Conservation (phyloP, 2,113 vertebrate species). For the Dasypus novemcinctus region DNA sequence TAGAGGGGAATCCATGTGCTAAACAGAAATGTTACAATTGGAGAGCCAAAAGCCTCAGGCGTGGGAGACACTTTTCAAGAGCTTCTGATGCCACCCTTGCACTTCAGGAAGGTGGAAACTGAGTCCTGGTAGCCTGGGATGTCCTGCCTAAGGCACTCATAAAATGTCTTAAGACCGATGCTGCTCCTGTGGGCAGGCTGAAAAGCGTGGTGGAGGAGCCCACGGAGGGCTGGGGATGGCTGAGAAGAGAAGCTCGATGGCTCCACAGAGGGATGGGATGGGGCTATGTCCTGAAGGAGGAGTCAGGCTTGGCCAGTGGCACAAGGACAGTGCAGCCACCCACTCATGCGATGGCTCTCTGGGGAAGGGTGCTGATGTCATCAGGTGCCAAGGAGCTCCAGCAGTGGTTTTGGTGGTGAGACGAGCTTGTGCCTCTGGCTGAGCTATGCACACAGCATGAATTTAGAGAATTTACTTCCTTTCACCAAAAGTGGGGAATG, state of each 20-base stretch:
- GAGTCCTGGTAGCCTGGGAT: background rate
- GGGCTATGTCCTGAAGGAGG: too few relatives aligned
- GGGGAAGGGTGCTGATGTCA: background rate
- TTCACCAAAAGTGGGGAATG: background rate
- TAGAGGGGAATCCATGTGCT: background rate
- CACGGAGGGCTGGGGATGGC: background rate
- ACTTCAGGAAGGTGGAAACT: background rate
- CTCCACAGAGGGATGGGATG: background rate
- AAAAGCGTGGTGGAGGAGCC: background rate
- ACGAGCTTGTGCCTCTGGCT: background rate
- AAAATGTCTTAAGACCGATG: background rate
- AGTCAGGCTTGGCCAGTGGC: background rate
- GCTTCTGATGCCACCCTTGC: background rate
- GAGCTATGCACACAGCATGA: background rate
- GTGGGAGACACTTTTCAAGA: background rate
- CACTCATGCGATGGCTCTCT: background rate
- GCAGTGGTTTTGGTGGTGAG: background rate
- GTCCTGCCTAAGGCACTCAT: background rate
- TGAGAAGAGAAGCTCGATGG: background rate
- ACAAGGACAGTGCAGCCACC: background rate
- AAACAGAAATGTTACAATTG: background rate
- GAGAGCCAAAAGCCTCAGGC: background rate
- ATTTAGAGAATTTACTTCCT: background rate
- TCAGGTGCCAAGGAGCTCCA: background rate
- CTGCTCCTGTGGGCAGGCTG: background rate